Base-by-base conservation (phyloP, 2,888 invertebrate species). In the Oscheius sp. region DNA sequence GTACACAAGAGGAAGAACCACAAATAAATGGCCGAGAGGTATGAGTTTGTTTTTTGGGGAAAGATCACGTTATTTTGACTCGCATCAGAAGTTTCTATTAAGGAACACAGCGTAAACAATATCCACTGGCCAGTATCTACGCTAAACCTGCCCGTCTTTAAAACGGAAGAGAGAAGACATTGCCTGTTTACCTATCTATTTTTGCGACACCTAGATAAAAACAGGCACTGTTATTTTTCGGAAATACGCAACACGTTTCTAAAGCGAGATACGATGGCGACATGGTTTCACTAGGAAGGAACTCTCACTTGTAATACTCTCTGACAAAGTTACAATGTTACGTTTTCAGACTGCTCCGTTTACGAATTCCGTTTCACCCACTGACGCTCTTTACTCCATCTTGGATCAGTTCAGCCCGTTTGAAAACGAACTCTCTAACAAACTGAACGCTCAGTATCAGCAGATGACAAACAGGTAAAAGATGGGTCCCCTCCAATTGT, bases 341-440 rank as follows among this genome's bases (percentile, higher is more conserved):
- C 7, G 47, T 48, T 63, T 63, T 47, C 63, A 63, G 63, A 21
- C 63, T 63, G 63, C 48, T 47, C 7, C 63, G 11, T 63, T 47
- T 47, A 63, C 63, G 29, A 63, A 63, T 47, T 48, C 63, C 29
- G 47, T 47, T 55, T 50, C 73, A 4, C 71, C 76, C 9, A 63
- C 75, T 21, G 76, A 71, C 65, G 71, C 77, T 5, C 62, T 77
- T 60, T 76, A 74, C 48, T 76, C 77, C 21, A 68, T 78, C 55
- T 60, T 80, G 70, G 80, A 78, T 70, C 70, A 77, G 29, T 78
- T 78, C 48, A 48, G 48, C 5, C 65, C 68, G 9, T 68, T 68
- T 55, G 68, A 68, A 2, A 68, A 68, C 68, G 68, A 68, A 10
- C 55, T 55, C 13, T 68, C 65, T 21, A 73, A 63, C 53, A 50